Conservation (phyloP, 2,797 vertebrate species). For the Melanotaenia pygmaea region DNA sequence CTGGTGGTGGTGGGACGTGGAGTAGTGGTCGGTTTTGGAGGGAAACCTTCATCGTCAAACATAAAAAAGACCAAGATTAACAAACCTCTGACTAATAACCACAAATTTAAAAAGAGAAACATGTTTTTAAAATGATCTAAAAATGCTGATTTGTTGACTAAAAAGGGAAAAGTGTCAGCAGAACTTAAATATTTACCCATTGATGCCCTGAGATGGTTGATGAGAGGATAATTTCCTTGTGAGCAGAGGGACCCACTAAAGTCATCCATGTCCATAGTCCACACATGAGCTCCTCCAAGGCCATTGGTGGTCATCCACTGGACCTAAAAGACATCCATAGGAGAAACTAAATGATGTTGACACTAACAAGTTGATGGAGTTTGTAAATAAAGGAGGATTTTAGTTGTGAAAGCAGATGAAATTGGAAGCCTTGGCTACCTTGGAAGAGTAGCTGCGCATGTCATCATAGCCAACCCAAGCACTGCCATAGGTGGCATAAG, state of each 20-base stretch:
- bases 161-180: not conserved
- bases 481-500: conserved; percentile 73
- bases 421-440: conserved; percentile 64
- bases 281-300: conserved; percentile 83
- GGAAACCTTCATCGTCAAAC: conserved; percentile 70
- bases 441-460: conserved; percentile 71
- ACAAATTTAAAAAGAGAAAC: not conserved
- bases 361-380: not conserved
- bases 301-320: conserved; percentile 69
- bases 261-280: conserved; percentile 84
- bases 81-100: not conserved
- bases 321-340: conserved; percentile 62
- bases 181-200: conserved; percentile 64
- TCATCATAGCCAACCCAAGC: conserved; percentile 83
- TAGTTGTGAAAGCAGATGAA: not conserved
- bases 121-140: not conserved
- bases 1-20: conserved; percentile 74
- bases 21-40: conserved; percentile 81
- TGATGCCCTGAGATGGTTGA: conserved; percentile 79
- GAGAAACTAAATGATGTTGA: not conserved
- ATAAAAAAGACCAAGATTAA: not conserved
- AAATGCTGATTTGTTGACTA: not conserved
- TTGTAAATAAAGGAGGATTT: not conserved
- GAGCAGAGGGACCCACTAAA: conserved; percentile 79
- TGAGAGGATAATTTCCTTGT: conserved; percentile 76